Percentiles rank a stretch among this genome's conserved stretches.
Conservation (phyloP, 1,140 invertebrate genomes). For the Penaeus indicus region DNA sequence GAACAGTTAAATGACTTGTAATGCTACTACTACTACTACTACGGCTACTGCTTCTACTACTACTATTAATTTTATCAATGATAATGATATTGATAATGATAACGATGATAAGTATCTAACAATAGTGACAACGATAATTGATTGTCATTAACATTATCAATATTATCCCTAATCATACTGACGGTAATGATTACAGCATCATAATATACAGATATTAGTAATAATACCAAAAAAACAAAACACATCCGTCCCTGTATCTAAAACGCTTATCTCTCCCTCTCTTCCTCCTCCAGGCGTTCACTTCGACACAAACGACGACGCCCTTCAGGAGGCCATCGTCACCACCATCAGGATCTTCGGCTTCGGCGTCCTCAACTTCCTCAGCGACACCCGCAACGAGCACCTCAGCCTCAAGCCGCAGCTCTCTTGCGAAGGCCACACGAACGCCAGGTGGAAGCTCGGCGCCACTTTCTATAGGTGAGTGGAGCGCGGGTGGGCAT, state of each 20-base stretch:
- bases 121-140: too few species aligned
- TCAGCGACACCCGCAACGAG: conserved; percentile 78
- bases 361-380: conserved; percentile 88
- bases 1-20: too few species aligned
- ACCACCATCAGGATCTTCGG: conserved; percentile 92
- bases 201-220: too few species aligned
- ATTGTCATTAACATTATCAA: too few species aligned
- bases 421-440: conserved; percentile 81
- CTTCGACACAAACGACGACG: conserved; percentile 87
- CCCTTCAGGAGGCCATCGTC: conserved; percentile 86
- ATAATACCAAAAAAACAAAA: neutral
- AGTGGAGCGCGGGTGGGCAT: neutral
- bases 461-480: conserved; percentile 67
- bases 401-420: conserved; percentile 83
- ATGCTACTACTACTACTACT: too few species aligned
- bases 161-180: too few species aligned
- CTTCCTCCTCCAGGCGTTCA: conserved; percentile 80
- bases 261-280: neutral
- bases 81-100: too few species aligned
- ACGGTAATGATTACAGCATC: too few species aligned
- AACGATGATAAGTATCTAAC: too few species aligned
- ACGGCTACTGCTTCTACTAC: too few species aligned
- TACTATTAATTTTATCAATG: too few species aligned
- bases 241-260: neutral
- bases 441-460: conserved; percentile 80